Base-by-base conservation (phyloP, 1,140 invertebrate species). In the Zaprionus tsacasi region DNA sequence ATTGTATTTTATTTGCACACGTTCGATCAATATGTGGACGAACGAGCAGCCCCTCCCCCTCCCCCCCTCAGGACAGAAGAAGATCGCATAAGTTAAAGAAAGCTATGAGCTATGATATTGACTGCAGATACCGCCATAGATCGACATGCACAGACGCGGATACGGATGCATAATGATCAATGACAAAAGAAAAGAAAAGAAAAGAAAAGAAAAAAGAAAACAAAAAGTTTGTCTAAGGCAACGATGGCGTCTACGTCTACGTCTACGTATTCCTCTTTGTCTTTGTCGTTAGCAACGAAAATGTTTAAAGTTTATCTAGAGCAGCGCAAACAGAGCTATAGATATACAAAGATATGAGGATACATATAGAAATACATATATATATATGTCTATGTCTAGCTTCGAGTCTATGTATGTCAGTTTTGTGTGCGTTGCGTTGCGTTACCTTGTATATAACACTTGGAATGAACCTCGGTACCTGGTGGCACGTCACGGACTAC, bases 1-100 rank as follows among this genome's bases (percentile, higher is more conserved):
- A 91, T 91, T 91, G 87, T 91, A 81, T 91, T 78, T 80, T 91
- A 91, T 91, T 91, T 91, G 87, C 87, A 91, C 87, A 91, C 87
- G 82, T 91, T 91, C 80, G 75, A 91, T 91, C 88, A 83, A 91
- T 91, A 87, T 88, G 79, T 89, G 80, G 77, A 80, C 21, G 21
- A 82, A 82, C 72, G 68, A 64, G 56, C 38, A 57, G 33, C 17
- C 54, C 15, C 57, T 1, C 25, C 25, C n/a, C n/a, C n/a, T n/a
- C n/a, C n/a, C n/a, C n/a, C n/a, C n/a, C n/a, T n/a, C n/a, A n/a
- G n/a, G n/a, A n/a, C n/a, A n/a, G 21, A 21, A 21, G 21, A 21
- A 30, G 27, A 30, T 30, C 27, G 67, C 74, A 79, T 71, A 71
- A 64, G 73, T 80, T 81, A 50, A 70, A 80, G 72, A 77, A 56